A percentile compares a stretch with the other conserved stretches of the same genome.
These are phyloP conservation scores for Rhyacophila brunnea DNA, from an alignment of 1,140 invertebrate genomes.

Conservation along the genomic window DNA sequence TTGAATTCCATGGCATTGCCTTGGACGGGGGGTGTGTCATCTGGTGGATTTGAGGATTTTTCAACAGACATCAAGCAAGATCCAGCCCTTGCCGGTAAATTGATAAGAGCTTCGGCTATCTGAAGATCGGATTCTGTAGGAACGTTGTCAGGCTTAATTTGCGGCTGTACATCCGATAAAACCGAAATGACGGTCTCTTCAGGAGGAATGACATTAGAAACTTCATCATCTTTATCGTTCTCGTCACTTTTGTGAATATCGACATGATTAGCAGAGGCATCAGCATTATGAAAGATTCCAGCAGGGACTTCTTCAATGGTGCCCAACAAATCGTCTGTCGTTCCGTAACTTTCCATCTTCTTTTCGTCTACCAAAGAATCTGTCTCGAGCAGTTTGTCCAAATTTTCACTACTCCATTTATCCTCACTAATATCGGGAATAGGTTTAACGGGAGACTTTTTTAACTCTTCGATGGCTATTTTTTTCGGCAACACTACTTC, in stretches of 20 bases:
- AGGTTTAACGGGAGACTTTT: background rate
- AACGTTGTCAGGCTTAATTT: conserved; percentile 13
- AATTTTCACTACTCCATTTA: conserved; percentile 15
- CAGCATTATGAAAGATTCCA: too few species aligned
- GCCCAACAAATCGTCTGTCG: background rate
- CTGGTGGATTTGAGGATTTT: background rate
- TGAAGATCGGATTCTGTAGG: conserved; percentile 46
- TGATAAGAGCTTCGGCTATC: conserved; percentile 50
- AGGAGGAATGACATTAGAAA: background rate
- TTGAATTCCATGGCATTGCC: background rate
- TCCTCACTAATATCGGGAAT: background rate
- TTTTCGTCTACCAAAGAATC: background rate
- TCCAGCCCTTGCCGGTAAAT: conserved; percentile 39
- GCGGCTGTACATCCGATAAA: background rate
- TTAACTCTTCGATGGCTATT: background rate
- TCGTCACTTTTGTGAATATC: too few species aligned
- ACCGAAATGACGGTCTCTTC: background rate
- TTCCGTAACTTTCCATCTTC: background rate
- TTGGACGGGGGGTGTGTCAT: background rate
- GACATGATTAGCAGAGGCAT: too few species aligned
- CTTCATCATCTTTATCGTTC: background rate
- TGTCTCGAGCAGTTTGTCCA: conserved; percentile 7
- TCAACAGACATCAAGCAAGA: conserved; percentile 40
- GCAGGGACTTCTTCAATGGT: conserved; percentile 7
- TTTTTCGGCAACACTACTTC: background rate